phyloP scores from a whole-genome alignment of 23 tunicate genomes.

The Halocynthia aurantium region DNA sequence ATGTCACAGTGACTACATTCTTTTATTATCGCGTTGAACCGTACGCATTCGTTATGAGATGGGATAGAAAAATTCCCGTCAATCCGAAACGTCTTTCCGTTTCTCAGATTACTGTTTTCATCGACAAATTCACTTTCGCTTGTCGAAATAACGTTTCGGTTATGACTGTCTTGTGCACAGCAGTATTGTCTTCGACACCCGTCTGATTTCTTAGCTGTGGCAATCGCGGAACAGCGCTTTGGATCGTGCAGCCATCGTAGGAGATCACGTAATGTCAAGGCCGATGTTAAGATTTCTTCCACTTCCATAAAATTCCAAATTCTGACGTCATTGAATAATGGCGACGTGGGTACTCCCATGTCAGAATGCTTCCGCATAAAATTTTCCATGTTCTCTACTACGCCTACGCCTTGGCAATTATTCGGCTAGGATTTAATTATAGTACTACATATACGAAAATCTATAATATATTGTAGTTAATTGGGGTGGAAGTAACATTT shows the following conservation, averaged over 20 bases:
- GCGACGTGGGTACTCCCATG: neutral
- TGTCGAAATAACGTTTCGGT: neutral
- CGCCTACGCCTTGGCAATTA: no score
- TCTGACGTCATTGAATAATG: neutral
- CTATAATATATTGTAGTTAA: no score
- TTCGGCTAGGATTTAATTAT: no score
- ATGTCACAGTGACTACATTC: neutral
- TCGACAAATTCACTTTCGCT: slow-evolving; percentile 1
- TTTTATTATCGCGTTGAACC: neutral
- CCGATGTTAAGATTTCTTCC: neutral
- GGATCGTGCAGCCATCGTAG: slow-evolving; percentile 6
- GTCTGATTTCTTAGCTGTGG: neutral
- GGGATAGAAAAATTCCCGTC: neutral
- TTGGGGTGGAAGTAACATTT: no score
- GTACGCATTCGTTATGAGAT: slow-evolving; percentile 3
- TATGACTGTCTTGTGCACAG: neutral
- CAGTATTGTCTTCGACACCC: neutral
- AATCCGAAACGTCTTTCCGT: neutral
- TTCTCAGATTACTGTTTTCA: neutral
- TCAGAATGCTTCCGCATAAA: no score
- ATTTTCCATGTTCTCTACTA: no score
- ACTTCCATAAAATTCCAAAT: slow-evolving; percentile 5
- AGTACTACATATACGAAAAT: no score
- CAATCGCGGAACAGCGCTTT: neutral
- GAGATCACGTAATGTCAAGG: neutral